Evolutionary conservation across 2,113 vertebrate species (phyloP), one percentile per base, ranked within the genome.

Genomic region (Lepus timidus): DNA sequence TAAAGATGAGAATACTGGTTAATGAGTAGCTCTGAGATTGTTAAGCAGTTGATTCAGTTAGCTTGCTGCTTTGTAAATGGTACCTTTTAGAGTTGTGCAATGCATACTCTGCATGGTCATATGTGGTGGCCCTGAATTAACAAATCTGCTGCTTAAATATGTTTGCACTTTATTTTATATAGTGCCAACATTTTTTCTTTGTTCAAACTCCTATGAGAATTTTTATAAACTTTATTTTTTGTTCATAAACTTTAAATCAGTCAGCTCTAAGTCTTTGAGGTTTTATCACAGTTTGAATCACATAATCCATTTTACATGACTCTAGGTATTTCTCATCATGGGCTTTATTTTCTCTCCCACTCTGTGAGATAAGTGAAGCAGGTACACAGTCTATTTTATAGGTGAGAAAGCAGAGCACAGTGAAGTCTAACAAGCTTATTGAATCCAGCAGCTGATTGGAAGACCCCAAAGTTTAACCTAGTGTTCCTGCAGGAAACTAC

Each of bases 251-350:
- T 58, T 94, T 95, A 70, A 67, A 62, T 84, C 62, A 33, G 23
- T 95, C n/a, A 89, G 52, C 33, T 93, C 19, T 83, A 83, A 82
- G 82, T 65, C 68, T 83, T 91, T 88, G 91, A 87, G 68, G 25
- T 94, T 85, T 93, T 88, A 89, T 49, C 9, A 75, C 52, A 87
- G 68, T 95, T 27, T 76, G 52, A 94, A 91, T 95, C 36, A 95
- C 61, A 31, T 23, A 78, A 67, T 44, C 4, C 23, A 79, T 62
- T 95, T 94, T 96, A 86, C 19, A 13, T 70, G 87, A 81, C 23
- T 78, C 19, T 70, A 76, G 65, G 80, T 61, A 93, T 91, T 96
- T 94, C 36, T 96, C 39, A 70, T 88, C 44, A 73, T 79, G 31
- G 49, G 51, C 89, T 90, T 90, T 90, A 94, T 81, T 44, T 84